These are phyloP conservation scores for Grantiella picta DNA, from an alignment of 2,113 vertebrate species.

Conservation along the genomic window DNA sequence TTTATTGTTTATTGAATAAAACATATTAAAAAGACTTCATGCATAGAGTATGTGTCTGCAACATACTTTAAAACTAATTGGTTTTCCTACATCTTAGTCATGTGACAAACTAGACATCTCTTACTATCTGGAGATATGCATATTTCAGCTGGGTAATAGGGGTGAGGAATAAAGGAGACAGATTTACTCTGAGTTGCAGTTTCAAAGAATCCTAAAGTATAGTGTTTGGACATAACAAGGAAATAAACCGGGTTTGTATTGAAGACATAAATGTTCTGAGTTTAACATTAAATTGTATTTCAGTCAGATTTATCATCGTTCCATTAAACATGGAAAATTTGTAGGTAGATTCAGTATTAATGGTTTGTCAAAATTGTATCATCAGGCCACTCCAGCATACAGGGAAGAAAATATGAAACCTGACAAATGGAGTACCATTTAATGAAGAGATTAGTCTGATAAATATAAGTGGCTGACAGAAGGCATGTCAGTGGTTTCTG, in stretches of 20 bases:
- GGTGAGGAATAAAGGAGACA: background rate
- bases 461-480: background rate
- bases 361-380: background rate
- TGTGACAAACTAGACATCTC: background rate
- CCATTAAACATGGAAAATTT: background rate
- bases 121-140: background rate
- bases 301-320: background rate
- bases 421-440: background rate
- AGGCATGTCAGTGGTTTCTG: background rate
- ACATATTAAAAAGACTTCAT: background rate
- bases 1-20: background rate
- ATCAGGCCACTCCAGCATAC: background rate
- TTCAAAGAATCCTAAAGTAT: background rate
- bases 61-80: background rate
- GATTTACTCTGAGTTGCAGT: background rate
- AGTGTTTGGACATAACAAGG: accelerated
- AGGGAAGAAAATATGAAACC: background rate
- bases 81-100: background rate
- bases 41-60: background rate
- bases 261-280: background rate
- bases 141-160: background rate
- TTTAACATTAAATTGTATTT: background rate
- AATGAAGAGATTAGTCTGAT: background rate
- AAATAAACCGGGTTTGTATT: background rate
- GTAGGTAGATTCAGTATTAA: background rate